Percentiles rank a stretch among this genome's conserved stretches.
These are phyloP conservation scores for Anser brachyrhynchus DNA, from an alignment of 2,113 vertebrate species.

Conservation along the genomic window DNA sequence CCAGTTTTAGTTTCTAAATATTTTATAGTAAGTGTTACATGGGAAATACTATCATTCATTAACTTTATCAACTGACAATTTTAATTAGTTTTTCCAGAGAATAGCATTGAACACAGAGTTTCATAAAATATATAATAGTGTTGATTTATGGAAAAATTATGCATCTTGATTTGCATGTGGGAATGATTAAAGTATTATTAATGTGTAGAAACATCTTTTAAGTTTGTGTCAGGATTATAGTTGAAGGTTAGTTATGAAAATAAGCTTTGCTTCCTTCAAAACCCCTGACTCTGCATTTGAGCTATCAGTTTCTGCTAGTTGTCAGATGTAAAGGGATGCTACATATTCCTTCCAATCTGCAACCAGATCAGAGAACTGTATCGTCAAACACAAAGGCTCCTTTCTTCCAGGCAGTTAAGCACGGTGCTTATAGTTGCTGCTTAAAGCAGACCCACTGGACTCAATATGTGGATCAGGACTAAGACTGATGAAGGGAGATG, in stretches of 20 bases:
- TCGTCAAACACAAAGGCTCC: not conserved
- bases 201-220: constrained; percentile 53
- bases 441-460: not conserved
- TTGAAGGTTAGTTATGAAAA: constrained; percentile 51
- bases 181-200: constrained; percentile 63
- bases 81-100: constrained; percentile 48
- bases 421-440: not conserved
- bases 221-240: constrained; percentile 34
- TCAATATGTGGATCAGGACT: not conserved
- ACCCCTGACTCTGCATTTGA: not conserved
- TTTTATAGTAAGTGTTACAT: constrained; percentile 18
- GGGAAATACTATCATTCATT: not conserved
- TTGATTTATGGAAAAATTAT: constrained; percentile 64
- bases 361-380: not conserved
- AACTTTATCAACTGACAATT: constrained; percentile 53
- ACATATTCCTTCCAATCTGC: not conserved
- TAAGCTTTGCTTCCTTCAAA: constrained; percentile 19
- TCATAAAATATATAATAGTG: not conserved
- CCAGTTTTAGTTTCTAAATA: constrained; percentile 31
- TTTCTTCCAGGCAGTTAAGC: not conserved
- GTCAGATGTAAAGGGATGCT: not conserved
- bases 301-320: not conserved
- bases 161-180: constrained; percentile 49
- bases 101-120: constrained; percentile 7
- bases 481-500: not conserved